phyloP scores from a whole-genome alignment of 2,797 vertebrate species.

The Coilia nasus region DNA sequence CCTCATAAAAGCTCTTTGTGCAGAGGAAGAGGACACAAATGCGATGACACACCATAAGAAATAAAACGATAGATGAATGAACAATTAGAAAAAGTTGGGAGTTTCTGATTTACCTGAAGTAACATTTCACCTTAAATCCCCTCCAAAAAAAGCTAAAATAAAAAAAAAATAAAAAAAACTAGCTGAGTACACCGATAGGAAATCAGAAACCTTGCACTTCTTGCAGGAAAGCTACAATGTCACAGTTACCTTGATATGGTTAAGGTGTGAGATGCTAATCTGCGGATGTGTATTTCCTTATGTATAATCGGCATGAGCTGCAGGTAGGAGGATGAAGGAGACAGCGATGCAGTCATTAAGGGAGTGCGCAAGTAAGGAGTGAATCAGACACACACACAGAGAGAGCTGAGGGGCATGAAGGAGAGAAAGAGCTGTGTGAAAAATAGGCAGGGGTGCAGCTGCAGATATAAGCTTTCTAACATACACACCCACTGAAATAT shows the following conservation, averaged over 20 bases:
- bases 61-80: background rate
- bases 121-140: background rate
- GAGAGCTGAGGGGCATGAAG: slow-evolving; percentile 22
- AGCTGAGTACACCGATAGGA: background rate
- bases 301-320: background rate
- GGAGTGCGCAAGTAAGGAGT: background rate
- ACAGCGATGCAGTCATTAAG: background rate
- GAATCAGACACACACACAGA: slow-evolving; percentile 27
- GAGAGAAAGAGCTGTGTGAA: slow-evolving; percentile 1
- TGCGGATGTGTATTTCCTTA: background rate
- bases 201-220: slow-evolving; percentile 4
- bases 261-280: background rate
- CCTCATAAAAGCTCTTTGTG: no score
- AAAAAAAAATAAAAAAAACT: background rate
- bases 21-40: background rate
- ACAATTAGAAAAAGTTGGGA: background rate
- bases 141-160: background rate
- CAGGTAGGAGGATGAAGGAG: background rate
- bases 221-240: background rate
- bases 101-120: background rate
- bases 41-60: background rate
- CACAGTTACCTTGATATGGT: background rate
- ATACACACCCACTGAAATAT: slow-evolving; percentile 59
- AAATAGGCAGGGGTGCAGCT: slow-evolving; percentile 50
- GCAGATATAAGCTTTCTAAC: slow-evolving; percentile 35